A percentile compares a stretch with the other conserved stretches of the same genome.
Evolutionary conservation across 2,113 vertebrate genomes (phyloP).

Genomic region (Noctilio leporinus): DNA sequence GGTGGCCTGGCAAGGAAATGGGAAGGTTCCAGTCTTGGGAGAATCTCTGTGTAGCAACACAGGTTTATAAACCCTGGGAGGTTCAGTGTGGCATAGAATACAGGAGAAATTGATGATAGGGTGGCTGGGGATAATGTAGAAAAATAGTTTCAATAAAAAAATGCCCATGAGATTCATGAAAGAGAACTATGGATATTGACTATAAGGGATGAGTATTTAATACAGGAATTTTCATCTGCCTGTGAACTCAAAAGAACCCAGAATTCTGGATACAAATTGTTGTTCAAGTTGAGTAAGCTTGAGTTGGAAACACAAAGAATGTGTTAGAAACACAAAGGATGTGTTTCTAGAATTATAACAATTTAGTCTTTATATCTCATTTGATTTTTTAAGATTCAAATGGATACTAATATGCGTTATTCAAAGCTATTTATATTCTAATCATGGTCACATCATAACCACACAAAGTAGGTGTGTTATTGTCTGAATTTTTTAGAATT

Average conservation of each 20-base stretch:
- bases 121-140: neutral
- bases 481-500: neutral
- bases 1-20: neutral
- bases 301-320: neutral
- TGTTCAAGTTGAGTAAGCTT: neutral
- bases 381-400: constrained; percentile 8
- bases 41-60: neutral
- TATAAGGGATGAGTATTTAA: neutral
- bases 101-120: neutral
- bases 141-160: neutral
- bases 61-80: neutral
- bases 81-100: neutral
- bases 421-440: neutral
- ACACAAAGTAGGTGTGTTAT: neutral
- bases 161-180: neutral
- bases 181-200: neutral
- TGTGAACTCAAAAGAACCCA: neutral
- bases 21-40: neutral
- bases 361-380: neutral
- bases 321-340: neutral
- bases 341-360: neutral
- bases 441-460: neutral
- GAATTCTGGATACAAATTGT: neutral
- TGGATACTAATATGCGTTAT: neutral
- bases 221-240: neutral